Percentiles rank a stretch among this genome's conserved stretches.
Conservation (phyloP, 1,140 invertebrate genomes). For the Lordiphosa collinella region DNA sequence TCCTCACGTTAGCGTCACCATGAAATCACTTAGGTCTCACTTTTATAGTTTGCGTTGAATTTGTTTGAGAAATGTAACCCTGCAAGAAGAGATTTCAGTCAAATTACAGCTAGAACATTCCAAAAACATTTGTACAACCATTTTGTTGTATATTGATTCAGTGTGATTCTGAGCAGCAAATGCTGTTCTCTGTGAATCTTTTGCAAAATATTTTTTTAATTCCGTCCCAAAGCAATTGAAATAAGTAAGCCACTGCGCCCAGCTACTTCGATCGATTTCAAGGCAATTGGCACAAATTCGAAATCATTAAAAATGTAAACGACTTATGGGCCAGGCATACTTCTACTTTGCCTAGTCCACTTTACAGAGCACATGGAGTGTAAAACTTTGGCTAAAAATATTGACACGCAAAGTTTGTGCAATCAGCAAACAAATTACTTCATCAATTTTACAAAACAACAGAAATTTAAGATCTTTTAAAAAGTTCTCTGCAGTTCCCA, state of each 20-base stretch:
- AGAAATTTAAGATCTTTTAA: conserved; percentile 73
- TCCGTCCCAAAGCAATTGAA: background rate
- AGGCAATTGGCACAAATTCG: conserved; percentile 52
- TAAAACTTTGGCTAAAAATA: conserved; percentile 62
- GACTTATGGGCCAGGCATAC: conserved; percentile 9
- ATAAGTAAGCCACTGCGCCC: background rate
- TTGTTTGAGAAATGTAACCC: too few relatives aligned
- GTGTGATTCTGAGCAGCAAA: too few relatives aligned
- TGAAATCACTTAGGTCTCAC: too few relatives aligned
- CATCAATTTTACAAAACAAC: conserved; percentile 76
- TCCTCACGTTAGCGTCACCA: too few relatives aligned
- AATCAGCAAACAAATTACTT: conserved; percentile 75
- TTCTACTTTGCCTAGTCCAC: conserved; percentile 9
- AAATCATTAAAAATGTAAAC: conserved; percentile 60
- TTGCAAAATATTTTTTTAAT: too few relatives aligned
- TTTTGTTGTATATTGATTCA: too few relatives aligned
- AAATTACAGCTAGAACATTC: too few relatives aligned
- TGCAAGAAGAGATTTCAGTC: too few relatives aligned
- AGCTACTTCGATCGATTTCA: conserved; percentile 14
- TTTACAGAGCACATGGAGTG: conserved; percentile 22
- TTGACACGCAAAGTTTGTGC: conserved; percentile 74
- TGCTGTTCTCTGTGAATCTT: too few relatives aligned
- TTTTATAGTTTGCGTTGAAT: too few relatives aligned
- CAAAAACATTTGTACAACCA: too few relatives aligned
- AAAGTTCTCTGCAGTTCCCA: conserved; percentile 45